phyloP scores from a whole-genome alignment of 2,797 vertebrate genomes.

The Discoglossus pictus region DNA sequence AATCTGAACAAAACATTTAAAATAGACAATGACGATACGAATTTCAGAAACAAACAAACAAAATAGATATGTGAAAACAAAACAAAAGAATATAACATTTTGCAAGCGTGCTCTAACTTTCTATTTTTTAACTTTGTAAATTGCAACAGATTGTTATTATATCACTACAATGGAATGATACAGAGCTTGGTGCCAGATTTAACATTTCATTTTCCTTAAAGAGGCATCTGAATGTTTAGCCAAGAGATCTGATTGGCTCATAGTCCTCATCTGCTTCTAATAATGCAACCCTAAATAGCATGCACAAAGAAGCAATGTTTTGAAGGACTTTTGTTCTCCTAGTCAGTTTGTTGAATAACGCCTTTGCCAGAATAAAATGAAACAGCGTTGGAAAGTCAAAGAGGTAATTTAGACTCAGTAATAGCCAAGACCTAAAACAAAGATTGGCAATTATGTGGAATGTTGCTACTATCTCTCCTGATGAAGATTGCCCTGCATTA shows the following conservation, averaged over 20 bases:
- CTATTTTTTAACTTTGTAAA: conserved; percentile 49
- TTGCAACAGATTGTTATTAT: conserved; percentile 53
- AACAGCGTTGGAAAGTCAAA: conserved; percentile 46
- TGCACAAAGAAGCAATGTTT: conserved; percentile 44
- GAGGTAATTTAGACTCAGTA: conserved; percentile 42
- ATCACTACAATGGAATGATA: conserved; percentile 44
- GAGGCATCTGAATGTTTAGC: conserved; percentile 48
- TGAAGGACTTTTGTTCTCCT: conserved; percentile 46
- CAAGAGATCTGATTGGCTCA: conserved; percentile 48
- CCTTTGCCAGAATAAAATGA: conserved; percentile 31
- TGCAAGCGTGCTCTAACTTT: conserved; percentile 33
- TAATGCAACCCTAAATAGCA: conserved; percentile 48
- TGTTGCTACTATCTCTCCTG: conserved; percentile 18
- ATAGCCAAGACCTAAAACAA: conserved; percentile 44
- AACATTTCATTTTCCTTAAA: conserved; percentile 49
- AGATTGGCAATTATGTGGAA: conserved; percentile 34
- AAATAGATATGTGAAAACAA: conserved; percentile 16
- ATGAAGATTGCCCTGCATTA: conserved; percentile 38
- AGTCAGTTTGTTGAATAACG: conserved; percentile 42
- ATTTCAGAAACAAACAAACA: conserved; percentile 18
- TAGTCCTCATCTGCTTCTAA: conserved; percentile 46
- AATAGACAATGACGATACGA: conserved; percentile 36
- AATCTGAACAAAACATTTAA: conserved; percentile 36
- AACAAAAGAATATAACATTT: conserved; percentile 36
- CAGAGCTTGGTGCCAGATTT: conserved; percentile 40